Evolutionary conservation across 2,113 vertebrate genomes (phyloP).

Genomic region (Embiotoca jacksoni): DNA sequence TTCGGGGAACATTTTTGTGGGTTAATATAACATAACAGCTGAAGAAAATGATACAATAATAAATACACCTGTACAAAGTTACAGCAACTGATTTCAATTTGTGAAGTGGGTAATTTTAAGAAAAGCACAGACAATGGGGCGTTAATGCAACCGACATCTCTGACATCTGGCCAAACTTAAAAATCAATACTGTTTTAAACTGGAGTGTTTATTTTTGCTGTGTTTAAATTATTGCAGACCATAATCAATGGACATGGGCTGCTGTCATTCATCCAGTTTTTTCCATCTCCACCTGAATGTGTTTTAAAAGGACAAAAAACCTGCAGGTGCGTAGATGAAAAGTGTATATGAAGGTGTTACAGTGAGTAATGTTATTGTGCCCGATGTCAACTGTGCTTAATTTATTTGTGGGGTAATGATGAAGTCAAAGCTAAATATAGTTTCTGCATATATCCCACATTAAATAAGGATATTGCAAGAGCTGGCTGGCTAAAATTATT

Average conservation of each 20-base stretch:
- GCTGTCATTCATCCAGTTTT: not conserved
- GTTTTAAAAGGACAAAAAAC: not conserved
- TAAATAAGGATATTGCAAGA: no score
- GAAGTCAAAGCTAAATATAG: not conserved
- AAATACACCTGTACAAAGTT: not conserved
- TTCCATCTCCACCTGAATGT: not conserved
- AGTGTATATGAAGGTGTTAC: not conserved
- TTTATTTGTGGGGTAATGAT: not conserved
- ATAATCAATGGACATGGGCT: not conserved
- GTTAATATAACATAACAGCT: not conserved
- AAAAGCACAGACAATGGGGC: no score
- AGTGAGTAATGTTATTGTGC: not conserved
- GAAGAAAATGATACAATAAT: not conserved
- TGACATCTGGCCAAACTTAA: not conserved
- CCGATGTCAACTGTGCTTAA: not conserved
- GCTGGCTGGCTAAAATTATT: no score
- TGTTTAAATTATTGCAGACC: not conserved
- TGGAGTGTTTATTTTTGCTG: not conserved
- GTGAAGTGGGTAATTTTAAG: not conserved
- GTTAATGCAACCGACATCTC: not conserved
- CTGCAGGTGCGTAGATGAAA: not conserved
- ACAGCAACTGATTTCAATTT: not conserved
- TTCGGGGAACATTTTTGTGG: rapidly evolving
- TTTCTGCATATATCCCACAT: not conserved
- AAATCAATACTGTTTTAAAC: not conserved